phyloP scores from a whole-genome alignment of 64 coral and sea anemone genomes.

The Cladopsammia gracilis region DNA sequence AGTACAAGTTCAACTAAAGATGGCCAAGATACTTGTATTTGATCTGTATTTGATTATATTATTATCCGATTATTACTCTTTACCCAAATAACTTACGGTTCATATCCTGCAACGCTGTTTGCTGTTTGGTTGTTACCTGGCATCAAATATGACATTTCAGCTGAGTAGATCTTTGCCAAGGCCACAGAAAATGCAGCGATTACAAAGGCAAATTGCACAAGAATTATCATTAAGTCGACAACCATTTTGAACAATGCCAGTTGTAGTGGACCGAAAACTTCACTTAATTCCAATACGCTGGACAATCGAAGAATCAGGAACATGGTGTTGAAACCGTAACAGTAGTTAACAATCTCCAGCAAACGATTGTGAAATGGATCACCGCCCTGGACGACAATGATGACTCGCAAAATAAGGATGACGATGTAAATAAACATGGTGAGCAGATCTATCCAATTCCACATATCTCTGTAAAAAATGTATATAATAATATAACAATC shows the following conservation, averaged over 20 bases:
- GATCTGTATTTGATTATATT: too few relatives aligned
- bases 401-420: neutral
- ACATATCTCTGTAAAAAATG: slow-evolving; percentile 23
- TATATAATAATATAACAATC: too few relatives aligned
- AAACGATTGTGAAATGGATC: neutral
- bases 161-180: slow-evolving; percentile 4
- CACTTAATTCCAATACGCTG: neutral
- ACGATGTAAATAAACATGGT: neutral
- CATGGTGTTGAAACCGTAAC: slow-evolving; percentile 37
- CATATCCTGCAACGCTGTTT: too few relatives aligned
- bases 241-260: slow-evolving; percentile 55
- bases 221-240: slow-evolving; percentile 20
- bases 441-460: slow-evolving; percentile 31
- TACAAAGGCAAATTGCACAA: slow-evolving; percentile 35
- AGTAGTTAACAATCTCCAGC: slow-evolving; percentile 7
- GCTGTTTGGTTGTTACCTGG: too few relatives aligned
- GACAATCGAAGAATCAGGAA: slow-evolving; percentile 37
- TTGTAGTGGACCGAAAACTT: slow-evolving; percentile 37
- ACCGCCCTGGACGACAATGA: neutral
- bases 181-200: slow-evolving; percentile 51
- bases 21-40: too few relatives aligned
- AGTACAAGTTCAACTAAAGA: too few relatives aligned
- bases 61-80: too few relatives aligned
- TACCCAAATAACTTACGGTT: too few relatives aligned
- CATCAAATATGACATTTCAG: neutral